Base-by-base conservation (phyloP, 2,888 invertebrate genomes). In the Andrena flavipes region DNA sequence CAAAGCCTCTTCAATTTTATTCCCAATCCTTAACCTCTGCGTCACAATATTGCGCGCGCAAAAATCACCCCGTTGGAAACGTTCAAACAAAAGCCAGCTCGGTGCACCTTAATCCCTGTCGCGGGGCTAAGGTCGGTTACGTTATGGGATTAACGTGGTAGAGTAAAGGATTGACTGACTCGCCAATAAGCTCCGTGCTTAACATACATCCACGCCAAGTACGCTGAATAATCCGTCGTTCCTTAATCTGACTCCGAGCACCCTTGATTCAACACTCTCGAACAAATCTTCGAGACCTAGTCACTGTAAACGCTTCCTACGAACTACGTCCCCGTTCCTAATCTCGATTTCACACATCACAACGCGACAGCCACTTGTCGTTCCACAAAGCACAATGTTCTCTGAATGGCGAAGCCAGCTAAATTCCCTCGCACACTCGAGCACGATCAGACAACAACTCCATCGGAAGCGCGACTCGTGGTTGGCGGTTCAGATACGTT, bases 141-240 rank as follows among this genome's bases (percentile, higher is more conserved):
- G 48, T 49, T 48, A 30, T 48, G 23, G 10, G 67, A 67, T 67
- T 74, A 74, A 23, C 48, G 23, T 59, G 16, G 42, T 48, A 23
- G 4, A 42, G 23, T 59, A 35, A 29, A 30, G 42, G 56, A 67
- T 67, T 8, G 10, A 16, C 16, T 13, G 42, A 67, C 67, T 26
- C 54, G 5, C 30, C 23, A 42, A 23, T 23, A n/a, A 48, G 23
- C 49, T 30, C 16, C 30, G 1, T 26, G 20, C 26, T 13, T 16
- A 4, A 16, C 60, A 49, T 16, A 49, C 16, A 30, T 13, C 10
- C 23, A 3, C 54, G n/a, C 54, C 10, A 56, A 56, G 10, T 56
- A 56, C 56, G 20, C 20, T 54, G 8, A 54, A 54, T 54, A 54
- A 54, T 54, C 54, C 54, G 20, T 54, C 8, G 42, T 56, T 56